Conservation (phyloP, 2,797 vertebrate genomes). For the Megalops cyprinoides region DNA sequence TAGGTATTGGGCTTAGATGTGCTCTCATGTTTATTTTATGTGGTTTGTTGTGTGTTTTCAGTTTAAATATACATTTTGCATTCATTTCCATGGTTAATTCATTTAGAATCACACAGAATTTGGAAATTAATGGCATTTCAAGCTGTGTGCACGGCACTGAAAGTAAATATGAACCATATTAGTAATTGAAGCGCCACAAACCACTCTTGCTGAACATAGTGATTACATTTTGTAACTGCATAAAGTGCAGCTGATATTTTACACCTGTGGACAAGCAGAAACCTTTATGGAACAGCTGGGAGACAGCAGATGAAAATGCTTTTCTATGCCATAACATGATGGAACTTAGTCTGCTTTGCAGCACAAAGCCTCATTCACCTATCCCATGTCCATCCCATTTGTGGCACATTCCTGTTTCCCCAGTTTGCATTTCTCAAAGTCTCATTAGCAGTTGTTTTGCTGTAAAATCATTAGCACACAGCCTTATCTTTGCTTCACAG, state of each 20-base stretch:
- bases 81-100: neutral
- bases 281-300: slow-evolving; percentile 24
- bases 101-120: slow-evolving; percentile 12
- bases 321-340: slow-evolving; percentile 4
- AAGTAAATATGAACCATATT: neutral
- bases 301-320: slow-evolving; percentile 23
- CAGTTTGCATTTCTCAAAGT: slow-evolving; percentile 4
- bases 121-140: slow-evolving; percentile 4
- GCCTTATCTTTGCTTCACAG: neutral
- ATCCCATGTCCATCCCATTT: slow-evolving; percentile 9
- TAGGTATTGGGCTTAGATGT: neutral
- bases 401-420: neutral
- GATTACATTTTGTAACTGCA: slow-evolving; percentile 12
- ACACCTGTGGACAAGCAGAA: slow-evolving; percentile 30
- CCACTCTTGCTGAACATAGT: slow-evolving; percentile 16
- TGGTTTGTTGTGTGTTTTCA: neutral
- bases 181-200: slow-evolving; percentile 15
- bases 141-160: neutral
- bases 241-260: slow-evolving; percentile 22
- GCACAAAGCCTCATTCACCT: slow-evolving; percentile 10
- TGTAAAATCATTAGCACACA: slow-evolving; percentile 14
- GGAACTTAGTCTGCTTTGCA: slow-evolving; percentile 18
- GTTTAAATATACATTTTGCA: neutral
- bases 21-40: neutral
- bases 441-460: slow-evolving; percentile 15